Percentiles rank a stretch among this genome's conserved stretches.
These are phyloP conservation scores for Parelbella ahira DNA, from an alignment of 2,888 invertebrate genomes.

Conservation along the genomic window DNA sequence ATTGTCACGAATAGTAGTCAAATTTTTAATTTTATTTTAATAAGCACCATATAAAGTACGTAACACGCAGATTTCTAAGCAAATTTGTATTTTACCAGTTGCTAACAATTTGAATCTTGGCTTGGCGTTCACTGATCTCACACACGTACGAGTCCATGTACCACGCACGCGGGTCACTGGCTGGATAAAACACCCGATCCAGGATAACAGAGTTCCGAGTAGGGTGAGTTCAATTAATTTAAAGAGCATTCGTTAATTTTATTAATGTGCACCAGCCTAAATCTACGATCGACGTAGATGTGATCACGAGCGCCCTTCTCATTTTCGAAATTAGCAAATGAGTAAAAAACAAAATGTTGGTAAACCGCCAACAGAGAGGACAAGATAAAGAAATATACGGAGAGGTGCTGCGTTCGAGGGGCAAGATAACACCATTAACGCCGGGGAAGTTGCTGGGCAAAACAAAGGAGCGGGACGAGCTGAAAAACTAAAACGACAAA, in stretches of 20 bases:
- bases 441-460: constrained; percentile 66
- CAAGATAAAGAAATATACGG: constrained; percentile 80
- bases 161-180: constrained; percentile 19
- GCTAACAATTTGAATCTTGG: no score
- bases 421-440: constrained; percentile 79
- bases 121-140: no score
- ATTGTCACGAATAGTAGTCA: no score
- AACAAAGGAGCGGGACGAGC: constrained; percentile 62
- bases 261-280: constrained; percentile 68
- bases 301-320: constrained; percentile 72
- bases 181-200: constrained; percentile 40
- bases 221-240: constrained; percentile 72
- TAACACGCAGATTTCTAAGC: no score
- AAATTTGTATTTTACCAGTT: no score
- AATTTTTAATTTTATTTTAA: no score
- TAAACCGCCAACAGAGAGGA: constrained; percentile 72
- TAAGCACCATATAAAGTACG: no score
- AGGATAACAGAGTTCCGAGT: constrained; percentile 65
- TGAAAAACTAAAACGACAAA: constrained; percentile 26
- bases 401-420: constrained; percentile 78
- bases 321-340: constrained; percentile 80
- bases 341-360: constrained; percentile 64
- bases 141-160: no score
- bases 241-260: constrained; percentile 77
- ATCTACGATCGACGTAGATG: constrained; percentile 73